phyloP scores from a whole-genome alignment of 2,888 invertebrate species.

The Lycocerus yunnanus region DNA sequence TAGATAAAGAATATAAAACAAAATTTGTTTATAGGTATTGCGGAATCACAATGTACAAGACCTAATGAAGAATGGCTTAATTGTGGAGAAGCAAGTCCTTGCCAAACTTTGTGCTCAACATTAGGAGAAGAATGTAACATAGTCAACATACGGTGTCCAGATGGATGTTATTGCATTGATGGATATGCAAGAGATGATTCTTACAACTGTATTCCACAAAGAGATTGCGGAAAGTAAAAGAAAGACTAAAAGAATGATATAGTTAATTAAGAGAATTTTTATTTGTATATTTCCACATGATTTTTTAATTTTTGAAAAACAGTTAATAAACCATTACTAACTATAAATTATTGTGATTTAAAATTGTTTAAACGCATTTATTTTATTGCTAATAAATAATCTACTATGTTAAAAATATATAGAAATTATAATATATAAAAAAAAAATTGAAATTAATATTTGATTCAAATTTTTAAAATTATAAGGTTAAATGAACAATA shows the following conservation, averaged over 20 bases:
- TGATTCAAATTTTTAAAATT: no score
- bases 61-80: conserved; percentile 27
- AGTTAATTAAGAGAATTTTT: no score
- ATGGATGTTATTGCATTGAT: conserved; percentile 29
- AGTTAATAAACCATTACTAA: no score
- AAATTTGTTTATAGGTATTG: background rate
- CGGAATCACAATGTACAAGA: background rate
- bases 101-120: conserved; percentile 27
- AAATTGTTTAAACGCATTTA: no score
- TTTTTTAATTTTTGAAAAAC: no score
- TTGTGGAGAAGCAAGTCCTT: conserved; percentile 28
- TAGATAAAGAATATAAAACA: background rate
- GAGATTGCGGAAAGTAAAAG: background rate
- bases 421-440: no score
- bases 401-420: no score
- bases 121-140: conserved; percentile 29
- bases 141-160: conserved; percentile 23
- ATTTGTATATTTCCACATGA: no score
- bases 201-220: conserved; percentile 9
- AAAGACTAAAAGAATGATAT: background rate
- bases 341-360: no score
- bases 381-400: no score
- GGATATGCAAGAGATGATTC: conserved; percentile 29
- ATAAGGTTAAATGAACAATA: no score
- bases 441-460: no score